A percentile compares a stretch with the other conserved stretches of the same genome.
These are phyloP conservation scores for Pterostichus niger DNA, from an alignment of 2,888 invertebrate genomes.

Conservation along the genomic window DNA sequence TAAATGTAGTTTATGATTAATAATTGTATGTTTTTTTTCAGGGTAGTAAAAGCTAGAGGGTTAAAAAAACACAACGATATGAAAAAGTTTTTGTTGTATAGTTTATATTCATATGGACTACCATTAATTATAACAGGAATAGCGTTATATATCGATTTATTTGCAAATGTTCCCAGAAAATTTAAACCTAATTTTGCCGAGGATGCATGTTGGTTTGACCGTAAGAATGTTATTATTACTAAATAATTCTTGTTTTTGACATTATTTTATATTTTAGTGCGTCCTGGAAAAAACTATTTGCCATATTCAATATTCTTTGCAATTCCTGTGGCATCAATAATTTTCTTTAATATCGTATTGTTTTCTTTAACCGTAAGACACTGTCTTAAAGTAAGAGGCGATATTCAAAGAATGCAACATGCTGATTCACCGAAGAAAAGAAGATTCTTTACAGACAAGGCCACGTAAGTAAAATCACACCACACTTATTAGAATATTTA, in stretches of 20 bases:
- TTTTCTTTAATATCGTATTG: slow-evolving; percentile 81
- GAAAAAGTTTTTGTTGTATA: slow-evolving; percentile 82
- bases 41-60: slow-evolving; percentile 41
- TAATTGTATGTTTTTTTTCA: slow-evolving; percentile 43
- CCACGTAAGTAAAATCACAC: slow-evolving; percentile 78
- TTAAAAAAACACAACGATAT: slow-evolving; percentile 73
- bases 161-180: slow-evolving; percentile 74
- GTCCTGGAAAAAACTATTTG: background rate
- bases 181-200: slow-evolving; percentile 81
- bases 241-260: background rate
- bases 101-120: slow-evolving; percentile 84
- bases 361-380: slow-evolving; percentile 83
- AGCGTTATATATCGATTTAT: slow-evolving; percentile 79
- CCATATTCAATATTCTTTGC: slow-evolving; percentile 80
- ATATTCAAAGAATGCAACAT: slow-evolving; percentile 84
- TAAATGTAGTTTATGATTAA: too few species aligned
- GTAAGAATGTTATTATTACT: slow-evolving; percentile 74
- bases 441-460: slow-evolving; percentile 83
- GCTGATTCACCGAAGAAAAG: slow-evolving; percentile 80
- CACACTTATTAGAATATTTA: too few species aligned
- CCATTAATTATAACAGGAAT: slow-evolving; percentile 79
- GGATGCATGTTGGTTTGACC: slow-evolving; percentile 83
- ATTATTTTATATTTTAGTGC: slow-evolving; percentile 19
- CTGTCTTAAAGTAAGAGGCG: slow-evolving; percentile 84
- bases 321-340: slow-evolving; percentile 81